Evolutionary conservation across 2,888 invertebrate genomes (phyloP), one percentile per base, ranked within the genome.

Genomic region (Ectobius pallidus): DNA sequence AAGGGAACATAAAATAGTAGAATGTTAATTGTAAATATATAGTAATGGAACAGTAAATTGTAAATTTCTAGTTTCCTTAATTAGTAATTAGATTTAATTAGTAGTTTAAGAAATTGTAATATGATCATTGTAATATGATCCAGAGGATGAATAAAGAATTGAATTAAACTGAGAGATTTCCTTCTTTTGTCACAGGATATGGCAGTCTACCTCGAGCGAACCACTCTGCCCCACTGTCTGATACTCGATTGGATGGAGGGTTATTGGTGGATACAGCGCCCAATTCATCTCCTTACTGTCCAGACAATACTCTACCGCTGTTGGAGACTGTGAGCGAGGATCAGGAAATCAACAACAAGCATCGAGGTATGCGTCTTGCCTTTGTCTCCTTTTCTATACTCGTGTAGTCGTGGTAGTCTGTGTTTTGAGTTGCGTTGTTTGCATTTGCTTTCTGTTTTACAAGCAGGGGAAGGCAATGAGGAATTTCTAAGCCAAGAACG

Each of bases 181-280:
- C n/a, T n/a, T n/a, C n/a, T n/a, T n/a, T 34, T 61, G 75, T 77
- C 77, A 58, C 81, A 92, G 94, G 93, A 73, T 94, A 94, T 85
- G 93, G 92, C 84, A 94, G 93, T 83, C 86, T 94, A 79, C 94
- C 94, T 32, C 88, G 94, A 76, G 93, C 94, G 72, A 93, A 93
- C 79, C 93, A 94, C 85, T 92, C 92, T 76, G 92, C 91, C 77
- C 89, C 90, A 9, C 82, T 78, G 27, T 76, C 77, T 70, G 80
- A 80, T 74, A 74, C 77, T 14, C 75, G 78, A 18, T 68, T 79
- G 55, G 78, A 78, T 69, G 77, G 69, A 14, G 77, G 84, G 85
- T 34, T 88, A 86, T 77, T 87, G 85, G 76, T 79, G 87, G 87
- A 87, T 78, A 88, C 88, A 55, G 84, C 87, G 69, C 85, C 88